These are phyloP conservation scores for Bombyx huttoni DNA, from an alignment of 2,888 invertebrate genomes.

Conservation along the genomic window DNA sequence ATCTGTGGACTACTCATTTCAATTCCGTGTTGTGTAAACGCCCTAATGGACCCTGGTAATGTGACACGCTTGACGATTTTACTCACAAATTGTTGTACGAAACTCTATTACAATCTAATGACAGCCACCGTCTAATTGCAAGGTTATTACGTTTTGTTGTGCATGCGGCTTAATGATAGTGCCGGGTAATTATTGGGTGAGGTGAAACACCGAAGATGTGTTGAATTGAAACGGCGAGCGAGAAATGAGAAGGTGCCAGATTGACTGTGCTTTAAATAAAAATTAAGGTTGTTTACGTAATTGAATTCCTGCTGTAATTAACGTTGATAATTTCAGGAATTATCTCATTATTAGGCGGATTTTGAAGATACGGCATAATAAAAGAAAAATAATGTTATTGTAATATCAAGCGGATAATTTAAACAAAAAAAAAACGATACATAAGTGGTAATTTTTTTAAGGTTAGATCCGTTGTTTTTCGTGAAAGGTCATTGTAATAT, in stretches of 20 bases:
- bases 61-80: conserved; percentile 73
- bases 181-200: conserved; percentile 64
- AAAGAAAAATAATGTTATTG: too few relatives aligned
- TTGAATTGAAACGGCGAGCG: conserved; percentile 57
- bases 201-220: conserved; percentile 70
- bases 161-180: conserved; percentile 60
- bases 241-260: conserved; percentile 34
- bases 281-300: neutral
- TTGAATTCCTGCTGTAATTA: too few relatives aligned
- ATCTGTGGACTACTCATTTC: conserved; percentile 69
- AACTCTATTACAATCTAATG: conserved; percentile 72
- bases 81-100: conserved; percentile 71
- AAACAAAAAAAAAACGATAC: too few relatives aligned
- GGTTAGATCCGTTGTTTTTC: too few relatives aligned
- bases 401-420: too few relatives aligned
- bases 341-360: too few relatives aligned
- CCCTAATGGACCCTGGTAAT: conserved; percentile 69
- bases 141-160: conserved; percentile 68
- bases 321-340: too few relatives aligned
- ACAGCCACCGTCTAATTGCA: conserved; percentile 68
- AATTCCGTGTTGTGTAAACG: conserved; percentile 71
- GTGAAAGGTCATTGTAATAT: too few relatives aligned
- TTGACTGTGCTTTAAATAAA: neutral
- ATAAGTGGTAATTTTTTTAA: too few relatives aligned
- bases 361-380: too few relatives aligned